These are phyloP conservation scores for Beris morrisii DNA, from an alignment of 2,888 invertebrate species.

Conservation along the genomic window DNA sequence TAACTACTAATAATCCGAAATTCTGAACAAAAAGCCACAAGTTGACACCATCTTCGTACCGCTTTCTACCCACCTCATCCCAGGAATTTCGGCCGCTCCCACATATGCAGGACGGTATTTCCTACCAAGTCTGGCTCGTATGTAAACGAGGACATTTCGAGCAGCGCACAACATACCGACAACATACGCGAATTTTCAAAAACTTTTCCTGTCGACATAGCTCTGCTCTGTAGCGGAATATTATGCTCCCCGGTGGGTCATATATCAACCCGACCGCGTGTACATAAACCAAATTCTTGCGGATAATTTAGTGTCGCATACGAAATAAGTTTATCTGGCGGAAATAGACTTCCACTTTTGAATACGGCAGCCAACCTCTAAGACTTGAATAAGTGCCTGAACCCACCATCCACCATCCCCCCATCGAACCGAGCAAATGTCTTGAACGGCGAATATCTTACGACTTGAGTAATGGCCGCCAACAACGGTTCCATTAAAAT, in stretches of 20 bases:
- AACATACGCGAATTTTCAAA: no score
- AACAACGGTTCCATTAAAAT: constrained; percentile 20
- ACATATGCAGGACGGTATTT: no score
- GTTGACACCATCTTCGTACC: no score
- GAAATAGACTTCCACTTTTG: constrained; percentile 42
- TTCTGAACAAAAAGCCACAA: no score
- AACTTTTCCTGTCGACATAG: no score
- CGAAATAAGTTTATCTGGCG: constrained; percentile 47
- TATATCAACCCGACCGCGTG: constrained; percentile 38
- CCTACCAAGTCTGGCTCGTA: no score
- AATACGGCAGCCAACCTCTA: constrained; percentile 15
- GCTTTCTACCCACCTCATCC: no score
- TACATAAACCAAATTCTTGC: constrained; percentile 45
- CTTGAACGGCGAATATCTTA: constrained; percentile 13
- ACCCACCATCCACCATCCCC: background rate
- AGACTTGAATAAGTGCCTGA: background rate
- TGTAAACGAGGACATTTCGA: no score
- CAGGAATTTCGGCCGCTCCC: no score
- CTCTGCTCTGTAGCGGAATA: background rate
- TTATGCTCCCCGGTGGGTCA: constrained; percentile 12
- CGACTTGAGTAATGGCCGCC: constrained; percentile 21
- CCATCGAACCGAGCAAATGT: background rate
- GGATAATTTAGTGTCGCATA: constrained; percentile 47
- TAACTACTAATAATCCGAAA: no score
- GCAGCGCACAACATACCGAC: no score